A percentile compares a stretch with the other conserved stretches of the same genome.
phyloP scores from a whole-genome alignment of 2,797 vertebrate species.

The Lacerta agilis region DNA sequence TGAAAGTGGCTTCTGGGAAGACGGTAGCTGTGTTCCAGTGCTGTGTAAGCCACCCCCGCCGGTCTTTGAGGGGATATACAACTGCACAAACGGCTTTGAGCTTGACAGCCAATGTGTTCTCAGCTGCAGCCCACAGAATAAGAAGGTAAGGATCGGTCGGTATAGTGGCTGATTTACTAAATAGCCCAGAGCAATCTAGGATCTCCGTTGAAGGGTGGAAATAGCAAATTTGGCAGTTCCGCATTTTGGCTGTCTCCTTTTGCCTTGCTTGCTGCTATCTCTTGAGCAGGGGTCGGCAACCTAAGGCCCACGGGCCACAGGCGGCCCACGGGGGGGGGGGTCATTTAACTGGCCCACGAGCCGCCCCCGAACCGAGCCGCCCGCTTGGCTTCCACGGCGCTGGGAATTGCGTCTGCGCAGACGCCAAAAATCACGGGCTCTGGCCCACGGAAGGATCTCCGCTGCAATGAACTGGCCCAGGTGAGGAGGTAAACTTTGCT shows the following conservation, averaged over 20 bases:
- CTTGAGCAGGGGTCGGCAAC: not conserved
- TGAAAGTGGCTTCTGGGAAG: conserved; percentile 89
- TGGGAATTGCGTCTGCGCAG: no score
- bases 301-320: no score
- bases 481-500: no score
- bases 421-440: no score
- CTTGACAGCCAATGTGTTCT: conserved; percentile 88
- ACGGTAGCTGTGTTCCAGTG: conserved; percentile 84
- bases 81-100: conserved; percentile 87
- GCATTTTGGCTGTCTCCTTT: not conserved
- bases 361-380: no score
- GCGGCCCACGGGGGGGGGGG: no score
- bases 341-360: no score
- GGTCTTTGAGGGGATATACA: conserved; percentile 93
- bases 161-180: not conserved
- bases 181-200: not conserved
- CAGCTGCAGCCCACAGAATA: conserved; percentile 76
- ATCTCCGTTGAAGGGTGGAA: not conserved
- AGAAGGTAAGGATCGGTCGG: conserved; percentile 70
- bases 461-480: no score
- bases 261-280: not conserved
- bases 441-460: no score
- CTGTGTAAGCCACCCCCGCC: conserved; percentile 84
- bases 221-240: not conserved
- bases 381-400: no score